These are phyloP conservation scores for Taeniopygia guttata DNA, from an alignment of 2,797 vertebrate species.

Conservation along the genomic window DNA sequence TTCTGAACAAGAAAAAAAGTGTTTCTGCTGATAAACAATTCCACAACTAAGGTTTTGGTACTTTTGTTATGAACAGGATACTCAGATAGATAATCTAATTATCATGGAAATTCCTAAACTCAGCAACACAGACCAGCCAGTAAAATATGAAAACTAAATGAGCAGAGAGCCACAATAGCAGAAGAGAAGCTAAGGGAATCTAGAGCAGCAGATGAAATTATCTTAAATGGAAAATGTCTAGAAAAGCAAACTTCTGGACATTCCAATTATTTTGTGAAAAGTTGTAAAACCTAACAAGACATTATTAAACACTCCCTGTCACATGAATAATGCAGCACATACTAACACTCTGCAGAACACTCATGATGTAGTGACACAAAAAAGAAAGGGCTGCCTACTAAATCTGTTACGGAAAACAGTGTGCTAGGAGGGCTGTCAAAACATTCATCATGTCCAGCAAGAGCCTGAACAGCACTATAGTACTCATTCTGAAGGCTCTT, in stretches of 20 bases:
- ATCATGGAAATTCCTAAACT: not conserved
- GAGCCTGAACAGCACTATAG: not conserved
- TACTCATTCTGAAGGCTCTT: not conserved
- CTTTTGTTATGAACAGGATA: not conserved
- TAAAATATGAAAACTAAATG: not conserved
- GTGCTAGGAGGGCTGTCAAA: not conserved
- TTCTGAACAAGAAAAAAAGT: not conserved
- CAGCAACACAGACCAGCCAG: not conserved
- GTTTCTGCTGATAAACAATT: not conserved
- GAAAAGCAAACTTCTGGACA: not conserved
- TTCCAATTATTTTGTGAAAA: not conserved
- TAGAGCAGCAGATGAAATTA: not conserved
- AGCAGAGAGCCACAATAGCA: not conserved
- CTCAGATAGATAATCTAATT: not conserved
- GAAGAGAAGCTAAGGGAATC: not conserved
- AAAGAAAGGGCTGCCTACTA: not conserved
- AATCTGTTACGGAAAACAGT: not conserved
- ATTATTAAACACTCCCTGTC: not conserved
- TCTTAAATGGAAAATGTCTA: not conserved
- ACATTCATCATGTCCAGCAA: not conserved
- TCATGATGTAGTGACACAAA: not conserved
- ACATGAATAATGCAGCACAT: not conserved
- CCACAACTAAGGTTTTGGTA: not conserved
- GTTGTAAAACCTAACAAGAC: not conserved
- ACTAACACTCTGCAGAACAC: not conserved